Conservation (phyloP, 2,113 vertebrate species). For the Prietella phreatophila region DNA sequence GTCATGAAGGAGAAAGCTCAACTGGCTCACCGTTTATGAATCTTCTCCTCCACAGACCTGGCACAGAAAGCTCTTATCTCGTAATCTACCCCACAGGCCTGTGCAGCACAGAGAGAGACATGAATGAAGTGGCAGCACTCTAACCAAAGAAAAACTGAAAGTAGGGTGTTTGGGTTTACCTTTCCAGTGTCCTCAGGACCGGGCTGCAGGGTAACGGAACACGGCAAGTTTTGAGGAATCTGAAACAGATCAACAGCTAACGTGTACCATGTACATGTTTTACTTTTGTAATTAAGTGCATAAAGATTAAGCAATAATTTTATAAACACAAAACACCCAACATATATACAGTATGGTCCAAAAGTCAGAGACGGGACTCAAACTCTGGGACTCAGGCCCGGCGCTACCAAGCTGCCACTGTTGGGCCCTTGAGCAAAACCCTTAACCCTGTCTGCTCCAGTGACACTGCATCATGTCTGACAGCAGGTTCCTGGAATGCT, state of each 20-base stretch:
- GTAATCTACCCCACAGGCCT: slow-evolving; percentile 92
- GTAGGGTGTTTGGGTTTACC: slow-evolving; percentile 65
- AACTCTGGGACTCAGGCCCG: not conserved
- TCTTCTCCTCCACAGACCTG: slow-evolving; percentile 89
- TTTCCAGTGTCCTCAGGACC: slow-evolving; percentile 92
- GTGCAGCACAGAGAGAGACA: slow-evolving; percentile 12
- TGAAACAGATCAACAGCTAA: slow-evolving; percentile 55
- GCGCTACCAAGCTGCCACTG: no score
- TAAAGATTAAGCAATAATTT: not conserved
- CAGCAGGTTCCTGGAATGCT: no score
- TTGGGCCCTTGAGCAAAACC: no score
- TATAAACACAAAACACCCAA: not conserved
- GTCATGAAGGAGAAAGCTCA: not conserved
- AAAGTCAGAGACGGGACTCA: not conserved
- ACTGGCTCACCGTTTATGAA: slow-evolving; percentile 82
- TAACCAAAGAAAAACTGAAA: not conserved
- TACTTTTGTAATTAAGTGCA: not conserved
- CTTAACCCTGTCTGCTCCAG: no score
- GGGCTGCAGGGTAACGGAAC: slow-evolving; percentile 88
- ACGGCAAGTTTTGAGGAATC: slow-evolving; percentile 90
- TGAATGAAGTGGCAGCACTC: not conserved
- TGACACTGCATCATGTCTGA: no score
- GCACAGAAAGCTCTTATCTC: slow-evolving; percentile 92
- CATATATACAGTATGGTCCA: not conserved
- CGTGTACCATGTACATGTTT: not conserved